These are phyloP conservation scores for Dipodomys spectabilis DNA, from an alignment of 2,113 vertebrate species.

Conservation along the genomic window DNA sequence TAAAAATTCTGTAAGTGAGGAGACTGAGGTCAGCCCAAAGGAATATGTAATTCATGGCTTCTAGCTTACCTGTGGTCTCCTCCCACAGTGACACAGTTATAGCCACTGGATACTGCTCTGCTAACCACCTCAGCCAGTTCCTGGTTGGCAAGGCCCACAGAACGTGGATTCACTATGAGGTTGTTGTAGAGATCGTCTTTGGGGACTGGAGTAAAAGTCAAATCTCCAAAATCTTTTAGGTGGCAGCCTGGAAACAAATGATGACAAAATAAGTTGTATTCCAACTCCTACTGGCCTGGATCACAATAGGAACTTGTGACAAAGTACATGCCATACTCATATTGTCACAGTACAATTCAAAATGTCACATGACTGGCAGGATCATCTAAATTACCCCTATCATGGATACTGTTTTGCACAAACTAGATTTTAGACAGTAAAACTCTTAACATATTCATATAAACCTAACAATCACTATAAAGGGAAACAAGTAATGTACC, in stretches of 20 bases:
- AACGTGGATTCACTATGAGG: slow-evolving; percentile 92
- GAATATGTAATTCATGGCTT: not conserved
- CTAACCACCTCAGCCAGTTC: slow-evolving; percentile 91
- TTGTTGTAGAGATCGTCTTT: slow-evolving; percentile 95
- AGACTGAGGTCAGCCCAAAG: slow-evolving; percentile 17
- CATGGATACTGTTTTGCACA: not conserved
- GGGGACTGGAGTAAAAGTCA: slow-evolving; percentile 92
- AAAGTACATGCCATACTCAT: not conserved
- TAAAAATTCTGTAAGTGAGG: not conserved
- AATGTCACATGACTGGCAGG: not conserved
- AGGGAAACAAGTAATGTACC: slow-evolving; percentile 11
- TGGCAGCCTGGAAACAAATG: slow-evolving; percentile 89
- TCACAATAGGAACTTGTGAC: not conserved
- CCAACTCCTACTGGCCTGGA: not conserved
- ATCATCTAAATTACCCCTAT: not conserved
- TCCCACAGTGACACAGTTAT: slow-evolving; percentile 94
- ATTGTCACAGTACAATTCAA: slow-evolving; percentile 23
- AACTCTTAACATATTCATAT: not conserved
- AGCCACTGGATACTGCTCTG: slow-evolving; percentile 91
- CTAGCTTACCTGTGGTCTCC: slow-evolving; percentile 96
- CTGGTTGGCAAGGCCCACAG: slow-evolving; percentile 93
- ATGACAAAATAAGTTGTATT: not conserved
- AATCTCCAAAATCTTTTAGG: slow-evolving; percentile 94
- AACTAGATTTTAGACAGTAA: not conserved
- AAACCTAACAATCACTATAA: not conserved